Base-by-base conservation (phyloP, 2,797 vertebrate species). In the Periparus ater region DNA sequence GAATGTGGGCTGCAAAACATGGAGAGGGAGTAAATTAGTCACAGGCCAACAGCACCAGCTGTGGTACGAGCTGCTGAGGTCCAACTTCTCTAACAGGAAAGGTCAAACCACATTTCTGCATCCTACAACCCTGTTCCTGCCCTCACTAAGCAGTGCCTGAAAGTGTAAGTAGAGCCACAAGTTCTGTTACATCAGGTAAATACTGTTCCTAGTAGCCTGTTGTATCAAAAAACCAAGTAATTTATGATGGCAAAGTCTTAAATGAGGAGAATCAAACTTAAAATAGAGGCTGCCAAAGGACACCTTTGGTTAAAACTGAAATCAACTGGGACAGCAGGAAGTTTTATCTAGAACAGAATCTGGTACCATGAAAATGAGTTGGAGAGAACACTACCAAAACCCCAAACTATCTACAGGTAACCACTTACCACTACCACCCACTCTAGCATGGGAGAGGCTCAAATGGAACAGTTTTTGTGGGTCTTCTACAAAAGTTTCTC, bases 1-100 rank as follows among this genome's bases (percentile, higher is more conserved):
- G 91, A 99, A 98, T 0, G 98, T 98, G 36, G 98, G 98, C 99
- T 99, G 95, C 26, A 96, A 98, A 91, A 93, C 72, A 93, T 2
- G 48, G 17, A 61, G 50, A 89, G 42, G 63, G 10, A 89, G 27
- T 5, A 13, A 30, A 34, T 81, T 45, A 84, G 34, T 66, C 20
- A 84, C 47, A 71, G 75, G 30, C 17, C n/a, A 47, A 48, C 10
- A 58, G 67, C 42, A 70, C 13, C 12, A 44, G 61, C n/a, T 83
- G 29, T 21, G 26, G 15, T 21, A 7, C 0, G 3, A 54, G 85
- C 48, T 75, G 57, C 40, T 65, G 15, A 88, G 76, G 53, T 63
- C 55, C n/a, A 80, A n/a, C 19, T 48, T 53, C 32, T 19, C 14
- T 7, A 58, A n/a, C 2, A 51, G 40, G 54, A 77, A 58, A 78